phyloP scores from a whole-genome alignment of 2,888 invertebrate genomes.

The Periphyllus acericola region DNA sequence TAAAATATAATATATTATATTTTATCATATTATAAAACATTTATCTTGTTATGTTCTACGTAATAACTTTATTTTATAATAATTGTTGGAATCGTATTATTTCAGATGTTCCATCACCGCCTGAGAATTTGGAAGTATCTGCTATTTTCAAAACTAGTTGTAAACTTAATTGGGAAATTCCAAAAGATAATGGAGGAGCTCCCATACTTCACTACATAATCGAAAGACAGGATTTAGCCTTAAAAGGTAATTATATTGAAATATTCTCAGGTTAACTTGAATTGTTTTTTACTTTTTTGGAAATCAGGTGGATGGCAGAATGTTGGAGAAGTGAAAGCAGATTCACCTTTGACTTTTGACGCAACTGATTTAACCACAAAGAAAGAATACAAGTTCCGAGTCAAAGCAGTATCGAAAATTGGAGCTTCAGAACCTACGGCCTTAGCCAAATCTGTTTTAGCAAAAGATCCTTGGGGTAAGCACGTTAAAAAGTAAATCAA shows the following conservation, averaged over 20 bases:
- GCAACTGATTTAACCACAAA: conserved; percentile 88
- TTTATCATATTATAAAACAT: not conserved
- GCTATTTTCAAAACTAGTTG: conserved; percentile 91
- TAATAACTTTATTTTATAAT: not conserved
- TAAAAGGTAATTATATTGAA: conserved; percentile 67
- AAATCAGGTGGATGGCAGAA: conserved; percentile 80
- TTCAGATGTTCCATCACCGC: conserved; percentile 83
- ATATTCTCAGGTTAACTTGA: conserved; percentile 63
- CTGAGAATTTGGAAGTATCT: conserved; percentile 83
- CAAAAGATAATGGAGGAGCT: conserved; percentile 88
- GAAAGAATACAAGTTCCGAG: conserved; percentile 94
- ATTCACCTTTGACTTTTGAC: conserved; percentile 73
- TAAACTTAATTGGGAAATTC: conserved; percentile 85
- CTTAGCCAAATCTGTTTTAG: conserved; percentile 86
- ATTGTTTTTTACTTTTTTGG: conserved; percentile 15
- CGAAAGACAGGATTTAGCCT: conserved; percentile 77
- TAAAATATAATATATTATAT: not conserved
- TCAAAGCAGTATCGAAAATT: conserved; percentile 91
- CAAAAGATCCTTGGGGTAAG: conserved; percentile 96
- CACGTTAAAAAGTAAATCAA: not conserved
- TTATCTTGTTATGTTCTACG: too few relatives aligned
- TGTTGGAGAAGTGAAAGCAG: conserved; percentile 81
- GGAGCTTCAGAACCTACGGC: conserved; percentile 91
- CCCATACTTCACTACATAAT: conserved; percentile 87
- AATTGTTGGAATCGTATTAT: conserved; percentile 62